Conservation (phyloP, 2,888 invertebrate species). For the Noctua janthina region DNA sequence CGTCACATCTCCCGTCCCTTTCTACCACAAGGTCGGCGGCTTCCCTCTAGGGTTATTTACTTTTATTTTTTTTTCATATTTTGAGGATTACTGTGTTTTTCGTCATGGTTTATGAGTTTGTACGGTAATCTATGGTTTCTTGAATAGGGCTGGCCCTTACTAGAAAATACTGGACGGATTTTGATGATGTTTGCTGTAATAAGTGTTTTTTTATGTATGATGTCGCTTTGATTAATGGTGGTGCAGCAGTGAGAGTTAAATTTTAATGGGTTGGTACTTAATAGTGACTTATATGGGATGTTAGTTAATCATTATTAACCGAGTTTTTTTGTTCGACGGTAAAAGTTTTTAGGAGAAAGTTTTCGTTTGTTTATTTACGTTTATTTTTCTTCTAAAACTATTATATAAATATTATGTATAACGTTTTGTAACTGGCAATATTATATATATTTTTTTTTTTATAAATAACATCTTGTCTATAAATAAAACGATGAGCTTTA, state of each 20-base stretch:
- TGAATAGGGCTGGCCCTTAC: conserved; percentile 8
- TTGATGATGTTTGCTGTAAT: conserved; percentile 16
- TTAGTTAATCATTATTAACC: conserved; percentile 30
- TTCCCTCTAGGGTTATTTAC: conserved; percentile 73
- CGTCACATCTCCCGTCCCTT: conserved; percentile 71
- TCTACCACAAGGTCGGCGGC: conserved; percentile 72
- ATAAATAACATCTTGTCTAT: conserved; percentile 5
- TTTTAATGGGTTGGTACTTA: conserved; percentile 46
- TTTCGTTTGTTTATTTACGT: not conserved
- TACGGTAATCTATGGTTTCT: conserved; percentile 28
- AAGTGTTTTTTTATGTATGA: conserved; percentile 6
- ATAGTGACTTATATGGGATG: conserved; percentile 40
- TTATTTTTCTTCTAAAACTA: not conserved
- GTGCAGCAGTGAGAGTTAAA: conserved; percentile 55
- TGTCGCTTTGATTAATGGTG: conserved; percentile 47
- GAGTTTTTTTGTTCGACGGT: conserved; percentile 11
- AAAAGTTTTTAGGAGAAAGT: conserved; percentile 20
- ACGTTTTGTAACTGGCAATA: conserved; percentile 5
- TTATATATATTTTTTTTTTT: conserved; percentile 17
- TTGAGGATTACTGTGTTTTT: conserved; percentile 40
- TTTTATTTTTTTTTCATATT: conserved; percentile 61
- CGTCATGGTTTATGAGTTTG: conserved; percentile 26
- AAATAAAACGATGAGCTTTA: conserved; percentile 19
- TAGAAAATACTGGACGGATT: conserved; percentile 12
- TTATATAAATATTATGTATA: not conserved